A percentile compares a stretch with the other conserved stretches of the same genome.
Conservation (phyloP, 2,888 invertebrate species). For the Griposia aprilina region DNA sequence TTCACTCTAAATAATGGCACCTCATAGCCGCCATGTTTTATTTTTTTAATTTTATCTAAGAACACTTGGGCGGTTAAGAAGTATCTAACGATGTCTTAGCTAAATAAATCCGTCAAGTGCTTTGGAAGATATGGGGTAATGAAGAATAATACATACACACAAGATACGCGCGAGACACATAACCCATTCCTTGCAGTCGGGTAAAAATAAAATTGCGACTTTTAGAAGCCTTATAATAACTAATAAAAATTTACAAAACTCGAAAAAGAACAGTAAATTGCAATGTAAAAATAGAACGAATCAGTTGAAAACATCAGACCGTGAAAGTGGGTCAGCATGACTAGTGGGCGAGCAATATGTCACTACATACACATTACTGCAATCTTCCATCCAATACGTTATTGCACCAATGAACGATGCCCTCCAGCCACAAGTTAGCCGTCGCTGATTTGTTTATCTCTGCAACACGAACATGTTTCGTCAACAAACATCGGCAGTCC, state of each 20-base stretch:
- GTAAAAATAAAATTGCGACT: too few relatives aligned
- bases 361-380: slow-evolving; percentile 55
- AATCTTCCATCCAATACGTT: slow-evolving; percentile 55
- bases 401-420: slow-evolving; percentile 25
- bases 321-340: slow-evolving; percentile 50
- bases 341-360: slow-evolving; percentile 48
- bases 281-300: slow-evolving; percentile 16
- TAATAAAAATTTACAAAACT: background rate
- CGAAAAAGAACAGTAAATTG: slow-evolving; percentile 15
- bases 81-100: too few relatives aligned
- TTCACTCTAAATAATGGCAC: too few relatives aligned
- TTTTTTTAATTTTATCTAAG: too few relatives aligned
- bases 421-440: background rate
- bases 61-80: too few relatives aligned
- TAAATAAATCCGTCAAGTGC: too few relatives aligned
- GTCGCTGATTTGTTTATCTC: too few relatives aligned
- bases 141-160: too few relatives aligned
- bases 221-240: background rate
- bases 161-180: too few relatives aligned
- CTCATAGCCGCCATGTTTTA: too few relatives aligned
- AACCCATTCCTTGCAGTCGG: too few relatives aligned
- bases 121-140: too few relatives aligned
- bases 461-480: slow-evolving; percentile 3
- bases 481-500: slow-evolving; percentile 17
- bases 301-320: slow-evolving; percentile 39